Percentiles rank a stretch among this genome's conserved stretches.
These are phyloP conservation scores for Sinodicranocentrus sp. DNA, from an alignment of 2,888 invertebrate species.

Conservation along the genomic window DNA sequence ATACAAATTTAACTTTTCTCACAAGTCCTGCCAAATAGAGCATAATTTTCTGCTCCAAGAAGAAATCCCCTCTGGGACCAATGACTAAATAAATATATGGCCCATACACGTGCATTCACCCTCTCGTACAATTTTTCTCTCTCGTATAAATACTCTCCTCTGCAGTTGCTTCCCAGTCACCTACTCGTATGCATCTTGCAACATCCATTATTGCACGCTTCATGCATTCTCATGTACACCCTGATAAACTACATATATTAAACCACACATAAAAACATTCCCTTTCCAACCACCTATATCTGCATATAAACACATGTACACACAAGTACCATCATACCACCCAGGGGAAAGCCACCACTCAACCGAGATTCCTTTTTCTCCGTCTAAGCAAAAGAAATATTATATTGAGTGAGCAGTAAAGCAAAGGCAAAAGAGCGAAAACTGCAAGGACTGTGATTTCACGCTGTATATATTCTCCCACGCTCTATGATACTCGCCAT, in stretches of 20 bases:
- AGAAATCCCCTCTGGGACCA: slow-evolving; percentile 32
- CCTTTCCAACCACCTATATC: not conserved
- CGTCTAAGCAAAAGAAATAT: not conserved
- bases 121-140: too few relatives aligned
- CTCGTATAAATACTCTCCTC: too few relatives aligned
- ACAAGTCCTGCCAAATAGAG: too few relatives aligned
- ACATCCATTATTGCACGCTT: not conserved
- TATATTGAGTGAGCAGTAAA: not conserved
- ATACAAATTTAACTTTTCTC: too few relatives aligned
- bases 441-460: slow-evolving; percentile 4
- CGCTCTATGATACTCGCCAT: not conserved
- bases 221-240: not conserved
- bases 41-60: slow-evolving; percentile 69
- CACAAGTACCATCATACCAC: too few relatives aligned
- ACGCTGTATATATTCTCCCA: not conserved
- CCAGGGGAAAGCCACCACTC: too few relatives aligned
- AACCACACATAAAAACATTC: not conserved
- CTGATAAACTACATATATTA: not conserved
- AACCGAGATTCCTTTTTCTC: too few relatives aligned
- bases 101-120: not conserved
- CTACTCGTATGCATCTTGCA: not conserved
- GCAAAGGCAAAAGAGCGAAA: slow-evolving; percentile 22
- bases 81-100: slow-evolving; percentile 23
- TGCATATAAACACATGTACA: not conserved
- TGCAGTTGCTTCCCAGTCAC: too few relatives aligned